A percentile compares a stretch with the other conserved stretches of the same genome.
phyloP scores from a whole-genome alignment of 2,113 vertebrate species.

The Boulengeromyrus knoepffleri region DNA sequence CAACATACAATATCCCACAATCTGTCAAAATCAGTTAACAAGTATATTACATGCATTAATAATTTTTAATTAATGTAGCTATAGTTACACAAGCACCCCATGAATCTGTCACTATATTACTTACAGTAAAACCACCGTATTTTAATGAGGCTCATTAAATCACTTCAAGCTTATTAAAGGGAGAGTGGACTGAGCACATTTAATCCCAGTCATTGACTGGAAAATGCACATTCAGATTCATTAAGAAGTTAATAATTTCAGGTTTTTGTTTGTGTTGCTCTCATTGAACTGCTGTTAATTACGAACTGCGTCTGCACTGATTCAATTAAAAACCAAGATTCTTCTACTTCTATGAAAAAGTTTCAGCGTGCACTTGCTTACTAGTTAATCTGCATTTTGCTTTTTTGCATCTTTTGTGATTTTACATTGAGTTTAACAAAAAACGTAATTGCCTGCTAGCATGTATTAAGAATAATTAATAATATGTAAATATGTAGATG shows the following conservation, averaged over 20 bases:
- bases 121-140: neutral
- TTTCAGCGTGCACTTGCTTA: neutral
- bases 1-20: neutral
- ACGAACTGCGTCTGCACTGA: neutral
- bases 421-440: neutral
- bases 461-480: neutral
- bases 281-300: neutral
- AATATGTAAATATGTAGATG: neutral
- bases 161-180: slow-evolving; percentile 2
- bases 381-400: neutral
- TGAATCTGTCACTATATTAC: neutral
- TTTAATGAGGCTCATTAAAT: neutral
- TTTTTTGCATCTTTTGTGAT: neutral
- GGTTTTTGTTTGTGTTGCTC: neutral
- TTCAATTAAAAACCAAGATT: neutral
- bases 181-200: neutral
- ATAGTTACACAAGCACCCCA: neutral
- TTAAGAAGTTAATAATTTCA: neutral
- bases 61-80: neutral
- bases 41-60: neutral
- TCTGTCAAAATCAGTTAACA: neutral
- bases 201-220: neutral
- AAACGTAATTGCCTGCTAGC: neutral
- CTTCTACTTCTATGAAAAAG: neutral
- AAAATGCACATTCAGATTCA: neutral